These are phyloP conservation scores for Hiodon tergisus DNA, from an alignment of 2,113 vertebrate species.

Conservation along the genomic window DNA sequence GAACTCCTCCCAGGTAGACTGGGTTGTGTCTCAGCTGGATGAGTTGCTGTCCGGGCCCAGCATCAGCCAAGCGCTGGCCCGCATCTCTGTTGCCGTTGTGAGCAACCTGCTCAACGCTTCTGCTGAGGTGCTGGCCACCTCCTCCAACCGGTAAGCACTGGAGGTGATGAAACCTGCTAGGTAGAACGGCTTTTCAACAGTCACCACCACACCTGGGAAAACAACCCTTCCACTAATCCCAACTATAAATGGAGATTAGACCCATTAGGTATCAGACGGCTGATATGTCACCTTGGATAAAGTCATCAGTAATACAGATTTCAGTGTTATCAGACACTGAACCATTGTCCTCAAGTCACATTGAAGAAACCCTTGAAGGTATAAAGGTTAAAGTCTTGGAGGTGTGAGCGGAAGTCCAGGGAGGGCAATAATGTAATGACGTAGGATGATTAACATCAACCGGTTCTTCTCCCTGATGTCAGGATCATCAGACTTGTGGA, in stretches of 20 bases:
- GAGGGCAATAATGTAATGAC: not conserved
- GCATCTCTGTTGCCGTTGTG: slow-evolving; percentile 58
- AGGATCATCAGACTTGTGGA: slow-evolving; percentile 81
- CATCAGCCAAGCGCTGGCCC: slow-evolving; percentile 45
- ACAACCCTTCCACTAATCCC: too few relatives aligned
- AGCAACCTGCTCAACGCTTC: slow-evolving; percentile 67
- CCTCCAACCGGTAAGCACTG: slow-evolving; percentile 70
- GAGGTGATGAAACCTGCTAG: not conserved
- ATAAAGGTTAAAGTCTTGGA: slow-evolving; percentile 5
- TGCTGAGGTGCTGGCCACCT: slow-evolving; percentile 48
- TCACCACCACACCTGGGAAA: not conserved
- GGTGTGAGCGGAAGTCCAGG: not conserved
- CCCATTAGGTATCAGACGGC: too few relatives aligned
- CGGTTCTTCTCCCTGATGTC: slow-evolving; percentile 28
- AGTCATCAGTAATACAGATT: too few relatives aligned
- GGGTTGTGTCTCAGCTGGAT: slow-evolving; percentile 66
- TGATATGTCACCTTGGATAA: too few relatives aligned
- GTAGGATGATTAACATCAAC: not conserved
- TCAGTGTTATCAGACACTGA: too few relatives aligned
- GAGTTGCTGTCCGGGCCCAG: slow-evolving; percentile 53
- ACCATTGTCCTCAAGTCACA: too few relatives aligned
- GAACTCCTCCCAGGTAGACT: slow-evolving; percentile 59
- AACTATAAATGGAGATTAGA: too few relatives aligned
- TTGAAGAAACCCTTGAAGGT: too few relatives aligned
- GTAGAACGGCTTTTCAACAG: not conserved